These are phyloP conservation scores for Thymelicus acteon DNA, from an alignment of 2,888 invertebrate species.

Conservation along the genomic window DNA sequence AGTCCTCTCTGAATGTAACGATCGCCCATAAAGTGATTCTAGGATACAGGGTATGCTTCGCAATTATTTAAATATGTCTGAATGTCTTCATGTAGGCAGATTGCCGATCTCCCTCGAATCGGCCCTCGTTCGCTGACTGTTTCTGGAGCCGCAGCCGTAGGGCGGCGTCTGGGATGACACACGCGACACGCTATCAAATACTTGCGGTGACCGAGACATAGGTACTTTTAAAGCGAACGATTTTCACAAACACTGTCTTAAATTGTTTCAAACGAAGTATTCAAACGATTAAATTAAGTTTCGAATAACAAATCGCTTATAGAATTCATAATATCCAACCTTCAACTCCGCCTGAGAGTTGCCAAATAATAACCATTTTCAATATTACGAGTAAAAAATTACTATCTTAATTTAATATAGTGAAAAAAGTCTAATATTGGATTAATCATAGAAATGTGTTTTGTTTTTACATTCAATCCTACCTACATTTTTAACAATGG, in stretches of 20 bases:
- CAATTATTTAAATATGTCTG: constrained; percentile 92
- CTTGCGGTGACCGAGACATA: neutral
- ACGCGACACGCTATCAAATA: constrained; percentile 15
- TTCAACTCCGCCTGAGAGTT: too few relatives aligned
- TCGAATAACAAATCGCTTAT: too few relatives aligned
- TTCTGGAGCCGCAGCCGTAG: constrained; percentile 42
- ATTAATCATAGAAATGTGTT: too few relatives aligned
- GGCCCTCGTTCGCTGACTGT: constrained; percentile 49
- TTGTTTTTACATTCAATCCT: too few relatives aligned
- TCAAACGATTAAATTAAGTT: too few relatives aligned
- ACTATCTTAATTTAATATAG: too few relatives aligned
- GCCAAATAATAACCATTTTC: too few relatives aligned
- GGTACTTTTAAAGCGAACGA: neutral
- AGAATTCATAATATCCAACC: too few relatives aligned
- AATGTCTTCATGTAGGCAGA: constrained; percentile 83
- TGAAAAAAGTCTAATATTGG: too few relatives aligned
- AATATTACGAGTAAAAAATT: too few relatives aligned
- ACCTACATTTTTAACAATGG: too few relatives aligned
- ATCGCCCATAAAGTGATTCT: constrained; percentile 90
- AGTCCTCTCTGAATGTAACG: constrained; percentile 81
- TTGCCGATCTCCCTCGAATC: constrained; percentile 66
- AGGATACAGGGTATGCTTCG: constrained; percentile 98
- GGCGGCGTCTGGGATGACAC: neutral
- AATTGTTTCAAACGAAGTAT: too few relatives aligned
- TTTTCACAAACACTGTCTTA: neutral